Base-by-base conservation (phyloP, 2,797 vertebrate genomes). In the Periparus ater region DNA sequence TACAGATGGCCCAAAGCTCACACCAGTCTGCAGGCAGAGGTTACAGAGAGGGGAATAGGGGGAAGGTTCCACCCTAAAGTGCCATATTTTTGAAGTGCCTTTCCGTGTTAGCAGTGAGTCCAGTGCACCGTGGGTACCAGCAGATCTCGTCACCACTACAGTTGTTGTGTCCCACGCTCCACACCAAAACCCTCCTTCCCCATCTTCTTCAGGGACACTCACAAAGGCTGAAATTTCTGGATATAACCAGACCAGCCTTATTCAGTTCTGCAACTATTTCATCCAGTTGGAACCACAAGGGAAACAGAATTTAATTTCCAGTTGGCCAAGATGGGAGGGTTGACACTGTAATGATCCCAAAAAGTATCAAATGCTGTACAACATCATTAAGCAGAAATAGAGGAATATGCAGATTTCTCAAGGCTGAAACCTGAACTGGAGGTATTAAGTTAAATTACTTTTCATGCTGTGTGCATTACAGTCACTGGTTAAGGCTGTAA, bases 221-320 rank as follows among this genome's bases (percentile, higher is more conserved):
- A 42, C 1, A 2, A 75, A 81, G n/a, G 27, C n/a, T 66, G 60
- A 63, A 91, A 71, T 55, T 72, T 83, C 60, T 89, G 89, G 81
- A 71, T 76, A 54, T 63, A 88, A 90, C 40, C 60, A 84, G 71
- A 40, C 50, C 20, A 65, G 62, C 84, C 63, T 36, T 57, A 34
- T 36, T 78, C 74, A 75, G 50, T 63, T 79, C 34, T 66, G 47
- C 74, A 58, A n/a, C 47, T 71, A 13, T 75, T 88, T 88, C 57
- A 57, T 91, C 67, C 76, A 50, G 34, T 38, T 92, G 79, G 78
- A 85, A 85, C 76, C 81, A 62, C 74, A 90, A 74, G 74, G 77
- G 36, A 95, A 94, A 86, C 29, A 61, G 57, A 95, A 94, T 84
- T 95, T 71, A 82, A 94, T 96, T 89, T 93, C 66, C 73, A 88